Evolutionary conservation across 2,113 vertebrate genomes (phyloP).

Genomic region (Chaetorhynchus papuensis): DNA sequence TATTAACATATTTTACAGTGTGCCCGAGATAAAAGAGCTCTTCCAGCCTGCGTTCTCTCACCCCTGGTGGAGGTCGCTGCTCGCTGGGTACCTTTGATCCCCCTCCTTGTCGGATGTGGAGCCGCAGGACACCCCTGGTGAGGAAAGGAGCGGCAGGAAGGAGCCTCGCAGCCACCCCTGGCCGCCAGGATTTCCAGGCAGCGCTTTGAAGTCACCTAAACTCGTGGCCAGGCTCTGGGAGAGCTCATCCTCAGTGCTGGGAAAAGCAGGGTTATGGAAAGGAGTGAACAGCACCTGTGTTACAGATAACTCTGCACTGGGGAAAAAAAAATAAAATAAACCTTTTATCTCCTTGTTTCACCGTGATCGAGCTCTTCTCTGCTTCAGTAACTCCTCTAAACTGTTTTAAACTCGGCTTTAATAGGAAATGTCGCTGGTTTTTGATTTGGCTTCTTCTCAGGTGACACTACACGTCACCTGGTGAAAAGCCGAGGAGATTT

Average conservation of each 20-base stretch:
- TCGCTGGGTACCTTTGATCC: slow-evolving; percentile 38
- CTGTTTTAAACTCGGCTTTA: neutral
- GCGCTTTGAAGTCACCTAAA: neutral
- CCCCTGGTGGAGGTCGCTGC: neutral
- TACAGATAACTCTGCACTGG: rapidly evolving
- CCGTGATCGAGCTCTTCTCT: neutral
- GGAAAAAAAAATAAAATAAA: neutral
- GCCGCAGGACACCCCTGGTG: neutral
- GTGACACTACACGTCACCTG: rapidly evolving
- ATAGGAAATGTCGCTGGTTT: neutral
- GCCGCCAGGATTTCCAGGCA: neutral
- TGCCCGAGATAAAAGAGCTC: slow-evolving; percentile 34
- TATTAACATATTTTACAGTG: slow-evolving; percentile 32
- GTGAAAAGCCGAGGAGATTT: neutral
- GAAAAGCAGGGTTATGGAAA: neutral
- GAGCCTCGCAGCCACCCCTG: neutral
- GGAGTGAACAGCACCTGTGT: rapidly evolving
- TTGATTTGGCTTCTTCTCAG: neutral
- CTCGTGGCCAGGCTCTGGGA: neutral
- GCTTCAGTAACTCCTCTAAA: neutral
- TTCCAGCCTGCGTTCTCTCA: neutral
- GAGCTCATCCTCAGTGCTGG: neutral
- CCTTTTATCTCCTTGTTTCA: neutral
- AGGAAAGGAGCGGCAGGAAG: neutral
- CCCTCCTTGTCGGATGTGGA: neutral